Evolutionary conservation across 1,140 invertebrate species (phyloP).

Genomic region (Phortica variegata): DNA sequence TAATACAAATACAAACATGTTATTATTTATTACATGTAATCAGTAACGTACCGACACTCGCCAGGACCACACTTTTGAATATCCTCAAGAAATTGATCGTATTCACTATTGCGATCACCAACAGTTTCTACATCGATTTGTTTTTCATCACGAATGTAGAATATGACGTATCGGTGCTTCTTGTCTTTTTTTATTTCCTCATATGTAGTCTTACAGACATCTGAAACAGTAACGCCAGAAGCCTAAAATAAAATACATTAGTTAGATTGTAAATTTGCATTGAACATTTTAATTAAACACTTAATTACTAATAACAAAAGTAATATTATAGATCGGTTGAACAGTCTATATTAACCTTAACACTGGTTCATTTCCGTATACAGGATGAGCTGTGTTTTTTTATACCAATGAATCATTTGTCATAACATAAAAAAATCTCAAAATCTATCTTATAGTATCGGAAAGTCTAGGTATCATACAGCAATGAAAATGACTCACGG

Average conservation of each 20-base stretch:
- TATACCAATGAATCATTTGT: too few species aligned
- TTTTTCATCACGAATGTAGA: conserved; percentile 92
- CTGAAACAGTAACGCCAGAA: conserved; percentile 92
- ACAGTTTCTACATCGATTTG: conserved; percentile 90
- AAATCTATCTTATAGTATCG: too few species aligned
- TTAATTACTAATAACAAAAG: too few species aligned
- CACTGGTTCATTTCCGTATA: too few species aligned
- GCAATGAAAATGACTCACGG: too few species aligned
- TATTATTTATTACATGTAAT: background rate
- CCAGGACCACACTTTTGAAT: conserved; percentile 84
- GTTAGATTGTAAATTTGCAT: background rate
- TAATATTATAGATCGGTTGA: too few species aligned
- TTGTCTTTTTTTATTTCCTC: conserved; percentile 97
- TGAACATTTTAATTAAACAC: background rate
- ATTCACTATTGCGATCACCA: conserved; percentile 81
- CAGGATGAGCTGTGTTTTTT: too few species aligned
- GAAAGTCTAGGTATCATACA: too few species aligned
- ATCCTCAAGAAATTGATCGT: conserved; percentile 87
- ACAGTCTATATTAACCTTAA: too few species aligned
- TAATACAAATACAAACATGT: background rate
- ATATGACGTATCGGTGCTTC: conserved; percentile 94
- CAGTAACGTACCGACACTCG: conserved; percentile 72
- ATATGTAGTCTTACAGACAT: conserved; percentile 91
- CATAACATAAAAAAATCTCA: too few species aligned
- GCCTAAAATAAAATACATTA: conserved; percentile 67